These are phyloP conservation scores for Leuciscus idus DNA, from an alignment of 2,113 vertebrate species.

Conservation along the genomic window DNA sequence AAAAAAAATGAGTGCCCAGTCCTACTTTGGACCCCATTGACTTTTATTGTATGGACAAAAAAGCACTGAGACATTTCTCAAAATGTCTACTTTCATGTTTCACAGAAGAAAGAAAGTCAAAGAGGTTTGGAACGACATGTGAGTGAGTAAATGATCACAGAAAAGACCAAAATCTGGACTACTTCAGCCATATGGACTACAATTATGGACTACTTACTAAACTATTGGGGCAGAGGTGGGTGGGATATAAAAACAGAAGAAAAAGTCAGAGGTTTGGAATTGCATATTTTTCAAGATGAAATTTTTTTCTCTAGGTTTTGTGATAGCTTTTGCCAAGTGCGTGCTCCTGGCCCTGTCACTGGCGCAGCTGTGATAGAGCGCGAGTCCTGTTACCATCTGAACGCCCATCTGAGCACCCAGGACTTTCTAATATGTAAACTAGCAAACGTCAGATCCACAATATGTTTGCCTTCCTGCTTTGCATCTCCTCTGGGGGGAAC, in stretches of 20 bases:
- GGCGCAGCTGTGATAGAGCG: slow-evolving; percentile 48
- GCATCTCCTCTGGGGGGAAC: slow-evolving; percentile 55
- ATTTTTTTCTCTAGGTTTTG: neutral
- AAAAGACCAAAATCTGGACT: neutral
- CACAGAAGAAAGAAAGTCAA: neutral
- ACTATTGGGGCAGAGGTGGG: neutral
- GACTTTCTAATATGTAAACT: slow-evolving; percentile 57
- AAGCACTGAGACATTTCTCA: neutral
- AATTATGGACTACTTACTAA: neutral
- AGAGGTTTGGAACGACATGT: neutral
- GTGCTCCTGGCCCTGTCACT: slow-evolving; percentile 64
- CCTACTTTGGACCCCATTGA: neutral
- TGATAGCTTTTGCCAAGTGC: slow-evolving; percentile 43
- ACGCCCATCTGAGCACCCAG: slow-evolving; percentile 64
- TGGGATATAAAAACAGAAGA: neutral
- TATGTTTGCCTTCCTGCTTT: slow-evolving; percentile 54
- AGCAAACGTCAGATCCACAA: slow-evolving; percentile 62
- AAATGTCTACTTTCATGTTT: neutral
- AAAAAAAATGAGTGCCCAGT: neutral
- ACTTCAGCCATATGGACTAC: neutral
- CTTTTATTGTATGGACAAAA: neutral
- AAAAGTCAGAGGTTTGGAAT: neutral
- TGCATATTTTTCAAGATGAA: neutral
- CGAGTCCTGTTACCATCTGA: slow-evolving; percentile 60
- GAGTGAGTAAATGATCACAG: neutral